Conservation (phyloP, 2,113 vertebrate species). For the Phyllopteryx taeniolatus region DNA sequence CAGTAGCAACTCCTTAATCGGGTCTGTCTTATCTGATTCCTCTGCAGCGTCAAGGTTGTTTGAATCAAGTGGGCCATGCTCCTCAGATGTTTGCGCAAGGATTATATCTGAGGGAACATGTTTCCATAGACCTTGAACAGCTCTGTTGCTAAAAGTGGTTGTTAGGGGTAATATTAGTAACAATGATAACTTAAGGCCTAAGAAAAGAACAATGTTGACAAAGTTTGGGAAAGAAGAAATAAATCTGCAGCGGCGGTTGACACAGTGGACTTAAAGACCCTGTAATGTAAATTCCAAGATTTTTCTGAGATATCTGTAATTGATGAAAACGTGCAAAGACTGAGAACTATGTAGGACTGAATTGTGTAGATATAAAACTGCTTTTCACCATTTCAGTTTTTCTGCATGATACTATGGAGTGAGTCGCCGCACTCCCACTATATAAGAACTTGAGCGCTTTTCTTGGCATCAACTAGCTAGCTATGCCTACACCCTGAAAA, state of each 20-base stretch:
- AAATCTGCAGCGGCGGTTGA: neutral
- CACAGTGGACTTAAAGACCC: neutral
- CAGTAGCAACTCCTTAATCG: conserved; percentile 69
- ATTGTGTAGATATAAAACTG: too few relatives aligned
- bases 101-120: conserved; percentile 55
- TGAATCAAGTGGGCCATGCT: conserved; percentile 77
- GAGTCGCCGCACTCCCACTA: too few relatives aligned
- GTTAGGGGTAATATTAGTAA: neutral
- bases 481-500: too few relatives aligned
- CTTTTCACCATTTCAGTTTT: too few relatives aligned
- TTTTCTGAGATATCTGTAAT: too few relatives aligned
- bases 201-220: neutral
- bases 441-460: too few relatives aligned
- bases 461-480: too few relatives aligned
- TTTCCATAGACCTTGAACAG: conserved; percentile 52
- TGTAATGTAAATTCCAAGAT: too few relatives aligned
- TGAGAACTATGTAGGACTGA: too few relatives aligned
- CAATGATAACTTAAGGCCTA: conserved; percentile 12
- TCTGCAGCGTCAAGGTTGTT: conserved; percentile 76
- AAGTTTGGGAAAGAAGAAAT: neutral
- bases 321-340: too few relatives aligned
- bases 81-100: conserved; percentile 50
- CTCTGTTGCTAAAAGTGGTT: conserved; percentile 9
- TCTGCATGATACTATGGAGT: too few relatives aligned
- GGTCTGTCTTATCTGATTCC: conserved; percentile 68